Evolutionary conservation across 2,113 vertebrate species (phyloP), one percentile per base, ranked within the genome.

Genomic region (Cynoglossus semilaevis): DNA sequence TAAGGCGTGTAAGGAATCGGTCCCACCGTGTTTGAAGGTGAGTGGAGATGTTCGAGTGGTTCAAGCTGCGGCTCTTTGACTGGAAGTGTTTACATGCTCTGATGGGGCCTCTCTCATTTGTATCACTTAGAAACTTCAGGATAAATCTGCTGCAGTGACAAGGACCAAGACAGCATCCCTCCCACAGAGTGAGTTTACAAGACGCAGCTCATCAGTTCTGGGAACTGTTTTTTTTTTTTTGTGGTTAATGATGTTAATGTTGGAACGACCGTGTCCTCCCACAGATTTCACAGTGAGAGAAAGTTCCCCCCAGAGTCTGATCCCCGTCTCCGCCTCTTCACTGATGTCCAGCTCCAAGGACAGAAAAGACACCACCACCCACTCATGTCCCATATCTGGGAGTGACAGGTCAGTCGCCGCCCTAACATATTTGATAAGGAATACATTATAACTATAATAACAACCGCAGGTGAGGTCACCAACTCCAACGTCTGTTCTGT

Each of bases 271-370:
- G 4, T 15, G 19, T 61, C 45, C 2, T 0, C 15, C 12, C 19
- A 17, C 74, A 98, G 96, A 91, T 81, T 93, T 93, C 65, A 91
- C 91, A 1, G 89, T 93, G 50, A 92, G 91, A 77, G 95, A 97
- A 4, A 41, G 76, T 37, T 70, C 76, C 0, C 50, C 79, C 55
- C 78, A 63, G 69, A 48, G 75, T 57, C 18, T 54, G 15, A 40
- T 69, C 81, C 48, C 72, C 52, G 41, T 86, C 35, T 91, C 93
- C 36, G 76, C 87, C 17, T 93, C 93, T 48, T 57, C 92, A 41
- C 91, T 94, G 2, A 49, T 89, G 2, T 80, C 89, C 65, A 67
- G 85, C 1, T 78, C 88, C 2, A 51, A 75, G 10, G 88, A 89
- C 40, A 93, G 71, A 71, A 94, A 82, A 67, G 94, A 96, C 15